Evolutionary conservation across 2,888 invertebrate genomes (phyloP).

Genomic region (Conchocele bisecta): DNA sequence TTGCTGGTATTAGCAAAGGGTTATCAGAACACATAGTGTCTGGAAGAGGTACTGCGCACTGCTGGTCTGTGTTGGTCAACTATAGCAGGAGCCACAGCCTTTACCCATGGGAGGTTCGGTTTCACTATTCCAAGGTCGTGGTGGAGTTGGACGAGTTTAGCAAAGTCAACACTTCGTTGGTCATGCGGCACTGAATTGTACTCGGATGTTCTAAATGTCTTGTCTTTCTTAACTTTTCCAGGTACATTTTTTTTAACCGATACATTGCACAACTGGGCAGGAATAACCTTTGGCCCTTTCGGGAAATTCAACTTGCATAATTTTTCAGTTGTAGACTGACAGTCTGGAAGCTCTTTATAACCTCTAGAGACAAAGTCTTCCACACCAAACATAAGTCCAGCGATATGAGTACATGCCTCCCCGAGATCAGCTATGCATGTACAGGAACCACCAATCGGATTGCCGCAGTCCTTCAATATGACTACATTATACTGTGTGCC

Average conservation of each 20-base stretch:
- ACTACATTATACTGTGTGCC: conserved; percentile 3
- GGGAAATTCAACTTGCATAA: conserved; percentile 18
- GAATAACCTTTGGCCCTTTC: conserved; percentile 1
- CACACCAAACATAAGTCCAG: conserved; percentile 17
- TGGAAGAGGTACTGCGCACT: too few species aligned
- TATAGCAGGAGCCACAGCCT: conserved; percentile 20
- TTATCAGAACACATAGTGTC: too few species aligned
- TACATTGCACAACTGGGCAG: background rate
- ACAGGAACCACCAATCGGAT: conserved; percentile 12
- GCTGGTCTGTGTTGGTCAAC: background rate
- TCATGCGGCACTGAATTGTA: conserved; percentile 26
- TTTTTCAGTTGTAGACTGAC: conserved; percentile 1
- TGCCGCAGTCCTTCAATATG: background rate
- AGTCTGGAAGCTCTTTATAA: conserved; percentile 14
- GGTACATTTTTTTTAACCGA: background rate
- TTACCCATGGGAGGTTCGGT: conserved; percentile 25
- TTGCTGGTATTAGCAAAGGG: too few species aligned
- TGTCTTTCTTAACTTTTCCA: background rate
- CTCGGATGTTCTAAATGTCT: conserved; percentile 1
- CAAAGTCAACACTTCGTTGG: background rate
- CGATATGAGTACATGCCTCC: conserved; percentile 20
- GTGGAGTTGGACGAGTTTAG: background rate
- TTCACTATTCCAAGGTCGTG: background rate
- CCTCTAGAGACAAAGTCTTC: conserved; percentile 15
- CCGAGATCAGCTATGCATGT: conserved; percentile 21